Conservation (phyloP, 1,140 invertebrate species). For the Rhizoglyphus robini region DNA sequence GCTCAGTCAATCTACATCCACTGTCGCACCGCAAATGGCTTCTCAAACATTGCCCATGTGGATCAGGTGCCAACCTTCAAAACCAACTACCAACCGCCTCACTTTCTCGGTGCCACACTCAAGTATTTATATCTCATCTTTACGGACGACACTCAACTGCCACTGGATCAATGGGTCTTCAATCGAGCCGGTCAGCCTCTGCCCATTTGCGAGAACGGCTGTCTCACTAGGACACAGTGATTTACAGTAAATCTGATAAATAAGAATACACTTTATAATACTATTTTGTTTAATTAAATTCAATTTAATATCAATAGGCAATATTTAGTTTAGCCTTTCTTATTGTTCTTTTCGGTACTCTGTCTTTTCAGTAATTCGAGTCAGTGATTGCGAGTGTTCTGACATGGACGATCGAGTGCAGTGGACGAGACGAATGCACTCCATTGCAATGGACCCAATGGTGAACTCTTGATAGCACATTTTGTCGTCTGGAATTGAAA, state of each 20-base stretch:
- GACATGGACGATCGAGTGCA: no score
- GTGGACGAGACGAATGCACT: no score
- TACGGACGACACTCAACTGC: slow-evolving; percentile 77
- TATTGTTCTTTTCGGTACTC: not conserved
- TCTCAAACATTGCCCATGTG: slow-evolving; percentile 83
- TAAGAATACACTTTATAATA: not conserved
- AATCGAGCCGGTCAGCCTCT: slow-evolving; percentile 96
- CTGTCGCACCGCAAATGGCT: slow-evolving; percentile 32
- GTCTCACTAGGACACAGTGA: not conserved
- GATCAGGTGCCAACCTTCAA: slow-evolving; percentile 63
- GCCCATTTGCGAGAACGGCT: slow-evolving; percentile 46
- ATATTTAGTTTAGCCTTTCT: not conserved
- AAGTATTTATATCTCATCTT: slow-evolving; percentile 98
- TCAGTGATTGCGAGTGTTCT: no score
- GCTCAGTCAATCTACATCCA: slow-evolving; percentile 44
- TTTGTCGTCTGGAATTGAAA: no score
- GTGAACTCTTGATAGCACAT: no score
- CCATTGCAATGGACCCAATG: no score
- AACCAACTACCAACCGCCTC: slow-evolving; percentile 95
- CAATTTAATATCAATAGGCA: not conserved
- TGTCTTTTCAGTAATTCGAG: not conserved
- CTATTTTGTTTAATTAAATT: not conserved
- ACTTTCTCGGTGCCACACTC: slow-evolving; percentile 95
- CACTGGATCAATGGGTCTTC: slow-evolving; percentile 92
- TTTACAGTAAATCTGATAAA: not conserved